Evolutionary conservation across 2,888 invertebrate species (phyloP).

Genomic region (Parascotia fuliginaria): DNA sequence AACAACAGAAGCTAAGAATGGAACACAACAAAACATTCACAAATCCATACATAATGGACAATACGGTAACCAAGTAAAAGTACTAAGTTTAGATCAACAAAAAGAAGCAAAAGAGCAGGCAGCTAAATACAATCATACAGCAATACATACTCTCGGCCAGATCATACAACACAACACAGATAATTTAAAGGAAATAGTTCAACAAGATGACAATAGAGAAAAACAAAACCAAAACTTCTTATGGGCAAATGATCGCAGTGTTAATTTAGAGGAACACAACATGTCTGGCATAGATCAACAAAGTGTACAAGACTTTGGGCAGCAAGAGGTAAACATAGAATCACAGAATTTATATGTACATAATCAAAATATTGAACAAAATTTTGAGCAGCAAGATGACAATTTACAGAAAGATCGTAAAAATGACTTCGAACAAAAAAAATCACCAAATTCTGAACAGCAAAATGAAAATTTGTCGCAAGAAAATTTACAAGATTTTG

Average conservation of each 20-base stretch:
- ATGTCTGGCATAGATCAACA: neutral
- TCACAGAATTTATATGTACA: conserved; percentile 23
- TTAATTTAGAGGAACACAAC: neutral
- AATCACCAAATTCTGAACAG: conserved; percentile 7
- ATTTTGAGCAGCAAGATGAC: neutral
- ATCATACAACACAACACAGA: neutral
- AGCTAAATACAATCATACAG: conserved; percentile 5
- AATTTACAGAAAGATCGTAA: conserved; percentile 5
- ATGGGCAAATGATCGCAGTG: too few relatives aligned
- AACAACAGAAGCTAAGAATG: neutral
- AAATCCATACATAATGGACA: too few relatives aligned
- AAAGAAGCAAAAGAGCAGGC: conserved; percentile 15
- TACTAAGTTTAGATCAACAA: conserved; percentile 20
- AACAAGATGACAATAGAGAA: too few relatives aligned
- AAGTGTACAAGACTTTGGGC: neutral
- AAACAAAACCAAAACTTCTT: too few relatives aligned
- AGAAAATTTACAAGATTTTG: conserved; percentile 9
- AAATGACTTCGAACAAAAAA: conserved; percentile 7
- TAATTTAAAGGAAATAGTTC: too few relatives aligned
- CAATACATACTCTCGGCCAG: conserved; percentile 5
- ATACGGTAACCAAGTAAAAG: conserved; percentile 1
- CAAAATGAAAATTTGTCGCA: conserved; percentile 8
- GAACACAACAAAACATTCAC: too few relatives aligned
- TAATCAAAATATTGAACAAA: conserved; percentile 16
- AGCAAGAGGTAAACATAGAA: conserved; percentile 12